Evolutionary conservation across 2,797 vertebrate species (phyloP).

Genomic region (Macroramphosus scolopax): DNA sequence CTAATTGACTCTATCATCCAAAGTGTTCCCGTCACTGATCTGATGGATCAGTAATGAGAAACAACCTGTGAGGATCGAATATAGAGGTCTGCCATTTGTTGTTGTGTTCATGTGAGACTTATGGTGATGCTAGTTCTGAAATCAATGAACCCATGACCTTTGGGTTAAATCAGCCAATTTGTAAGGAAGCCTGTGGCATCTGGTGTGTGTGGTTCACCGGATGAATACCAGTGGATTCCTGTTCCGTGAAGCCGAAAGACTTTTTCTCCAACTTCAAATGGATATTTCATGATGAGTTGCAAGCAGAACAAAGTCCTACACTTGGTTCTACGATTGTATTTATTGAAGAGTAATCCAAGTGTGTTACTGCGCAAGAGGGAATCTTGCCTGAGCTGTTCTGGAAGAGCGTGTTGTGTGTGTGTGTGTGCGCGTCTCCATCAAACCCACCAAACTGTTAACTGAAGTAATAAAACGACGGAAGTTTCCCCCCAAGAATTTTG

Average conservation of each 20-base stretch:
- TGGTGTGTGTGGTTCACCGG: conserved; percentile 16
- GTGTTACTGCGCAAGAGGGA: conserved; percentile 17
- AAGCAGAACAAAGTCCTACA: conserved; percentile 28
- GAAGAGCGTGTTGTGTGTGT: conserved; percentile 17
- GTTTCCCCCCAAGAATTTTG: conserved; percentile 6
- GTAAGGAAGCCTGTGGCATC: conserved; percentile 1
- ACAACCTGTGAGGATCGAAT: neutral
- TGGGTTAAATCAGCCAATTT: conserved; percentile 29
- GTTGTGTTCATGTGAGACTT: conserved; percentile 17
- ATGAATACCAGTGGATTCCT: conserved; percentile 7
- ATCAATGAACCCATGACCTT: conserved; percentile 5
- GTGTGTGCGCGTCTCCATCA: conserved; percentile 28
- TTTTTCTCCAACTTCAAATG: conserved; percentile 29
- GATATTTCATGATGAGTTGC: conserved; percentile 8
- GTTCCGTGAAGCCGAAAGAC: conserved; percentile 32
- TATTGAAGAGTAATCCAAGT: conserved; percentile 39
- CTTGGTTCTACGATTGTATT: conserved; percentile 51
- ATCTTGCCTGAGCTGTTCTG: conserved; percentile 30
- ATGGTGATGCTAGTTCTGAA: conserved; percentile 23
- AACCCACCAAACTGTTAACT: conserved; percentile 23
- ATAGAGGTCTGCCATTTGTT: conserved; percentile 18
- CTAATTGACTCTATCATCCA: conserved; percentile 20
- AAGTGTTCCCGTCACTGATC: conserved; percentile 23
- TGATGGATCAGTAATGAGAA: conserved; percentile 4
- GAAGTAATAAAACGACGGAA: conserved; percentile 27